Conservation (phyloP, 2,113 vertebrate genomes). For the Oreochromis niloticus region DNA sequence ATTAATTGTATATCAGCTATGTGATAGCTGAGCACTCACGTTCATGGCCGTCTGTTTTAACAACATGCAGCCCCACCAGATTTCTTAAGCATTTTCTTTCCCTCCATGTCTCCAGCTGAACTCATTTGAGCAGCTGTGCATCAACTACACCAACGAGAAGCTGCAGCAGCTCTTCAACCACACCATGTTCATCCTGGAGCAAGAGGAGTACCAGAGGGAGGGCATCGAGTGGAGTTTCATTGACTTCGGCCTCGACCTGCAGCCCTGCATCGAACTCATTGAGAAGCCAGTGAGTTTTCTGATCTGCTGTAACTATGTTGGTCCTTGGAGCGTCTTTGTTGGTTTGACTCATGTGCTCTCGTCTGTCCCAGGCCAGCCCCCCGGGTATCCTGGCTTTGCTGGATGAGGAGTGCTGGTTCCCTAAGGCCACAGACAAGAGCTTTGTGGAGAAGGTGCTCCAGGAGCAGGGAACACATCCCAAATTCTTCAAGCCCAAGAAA, state of each 20-base stretch:
- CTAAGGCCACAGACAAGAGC: slow-evolving; percentile 97
- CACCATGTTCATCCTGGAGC: slow-evolving; percentile 99
- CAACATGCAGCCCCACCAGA: not conserved
- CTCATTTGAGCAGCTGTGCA: slow-evolving; percentile 97
- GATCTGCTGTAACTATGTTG: not conserved
- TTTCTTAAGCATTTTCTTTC: not conserved
- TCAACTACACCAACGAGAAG: slow-evolving; percentile 99
- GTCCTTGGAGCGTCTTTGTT: not conserved
- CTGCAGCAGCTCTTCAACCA: slow-evolving; percentile 99
- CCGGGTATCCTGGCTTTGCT: slow-evolving; percentile 93
- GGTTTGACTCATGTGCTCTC: not conserved
- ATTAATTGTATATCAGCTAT: not conserved
- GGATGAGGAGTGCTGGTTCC: slow-evolving; percentile 99
- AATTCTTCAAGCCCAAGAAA: slow-evolving; percentile 97
- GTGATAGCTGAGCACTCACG: not conserved
- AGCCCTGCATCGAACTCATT: slow-evolving; percentile 95
- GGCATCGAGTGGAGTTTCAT: slow-evolving; percentile 99
- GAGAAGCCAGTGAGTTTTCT: slow-evolving; percentile 84
- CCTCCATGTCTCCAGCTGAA: slow-evolving; percentile 77
- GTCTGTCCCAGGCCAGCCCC: slow-evolving; percentile 80
- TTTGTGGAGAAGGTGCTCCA: slow-evolving; percentile 97
- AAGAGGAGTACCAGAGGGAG: slow-evolving; percentile 97
- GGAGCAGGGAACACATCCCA: slow-evolving; percentile 92
- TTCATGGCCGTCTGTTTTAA: not conserved
- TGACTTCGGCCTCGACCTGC: slow-evolving; percentile 94